These are phyloP conservation scores for Onychomys leucogaster DNA, from an alignment of 2,797 vertebrate genomes.

Conservation along the genomic window DNA sequence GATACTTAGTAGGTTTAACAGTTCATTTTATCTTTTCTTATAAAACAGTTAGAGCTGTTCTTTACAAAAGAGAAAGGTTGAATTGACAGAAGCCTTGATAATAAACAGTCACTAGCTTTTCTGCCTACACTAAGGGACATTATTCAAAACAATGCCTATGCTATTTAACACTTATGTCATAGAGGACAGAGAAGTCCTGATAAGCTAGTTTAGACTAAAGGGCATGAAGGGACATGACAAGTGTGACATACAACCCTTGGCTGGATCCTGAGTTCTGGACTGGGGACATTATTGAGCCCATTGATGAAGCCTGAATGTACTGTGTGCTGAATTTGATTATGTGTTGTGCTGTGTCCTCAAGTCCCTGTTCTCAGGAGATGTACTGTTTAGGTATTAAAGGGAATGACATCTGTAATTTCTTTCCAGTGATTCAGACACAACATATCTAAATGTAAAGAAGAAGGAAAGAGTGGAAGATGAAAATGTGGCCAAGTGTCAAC, in stretches of 20 bases:
- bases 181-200: not conserved
- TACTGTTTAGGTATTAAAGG: not conserved
- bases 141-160: not conserved
- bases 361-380: not conserved
- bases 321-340: not conserved
- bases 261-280: not conserved
- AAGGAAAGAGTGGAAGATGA: not conserved
- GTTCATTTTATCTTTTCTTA: conserved; percentile 43
- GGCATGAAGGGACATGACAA: not conserved
- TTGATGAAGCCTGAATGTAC: not conserved
- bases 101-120: not conserved
- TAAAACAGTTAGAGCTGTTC: conserved; percentile 51
- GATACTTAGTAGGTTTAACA: not conserved
- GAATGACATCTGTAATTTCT: not conserved
- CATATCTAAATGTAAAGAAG: not conserved
- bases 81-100: conserved; percentile 41
- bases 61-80: conserved; percentile 38
- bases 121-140: not conserved
- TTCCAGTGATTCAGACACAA: conserved; percentile 31
- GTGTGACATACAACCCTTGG: not conserved
- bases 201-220: not conserved
- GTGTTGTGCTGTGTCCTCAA: not conserved
- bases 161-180: not conserved
- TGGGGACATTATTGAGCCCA: not conserved
- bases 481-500: not conserved